phyloP scores from a whole-genome alignment of 2,113 vertebrate species.

The Sitta europaea region DNA sequence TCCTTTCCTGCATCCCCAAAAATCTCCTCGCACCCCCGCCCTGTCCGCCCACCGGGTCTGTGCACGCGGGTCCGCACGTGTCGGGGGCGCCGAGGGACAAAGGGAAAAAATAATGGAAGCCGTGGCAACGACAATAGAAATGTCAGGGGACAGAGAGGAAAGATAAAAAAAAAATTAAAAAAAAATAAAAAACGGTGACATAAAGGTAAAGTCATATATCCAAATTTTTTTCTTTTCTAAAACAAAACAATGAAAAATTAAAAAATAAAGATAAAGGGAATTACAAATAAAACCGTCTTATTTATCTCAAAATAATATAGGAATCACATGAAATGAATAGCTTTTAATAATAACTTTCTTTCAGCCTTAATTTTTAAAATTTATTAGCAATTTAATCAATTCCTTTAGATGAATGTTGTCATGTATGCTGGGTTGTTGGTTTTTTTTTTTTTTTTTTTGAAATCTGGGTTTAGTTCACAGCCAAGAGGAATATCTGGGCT shows the following conservation, averaged over 20 bases:
- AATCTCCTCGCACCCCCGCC: fast-evolving
- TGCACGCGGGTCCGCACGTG: fast-evolving
- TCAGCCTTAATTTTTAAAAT: background rate
- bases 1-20: background rate
- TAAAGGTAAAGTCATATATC: too few relatives aligned
- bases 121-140: background rate
- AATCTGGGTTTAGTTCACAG: background rate
- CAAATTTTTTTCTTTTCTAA: background rate
- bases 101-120: fast-evolving
- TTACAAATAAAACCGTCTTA: background rate
- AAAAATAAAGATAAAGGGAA: background rate
- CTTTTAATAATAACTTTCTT: background rate
- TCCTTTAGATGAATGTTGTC: background rate
- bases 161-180: background rate
- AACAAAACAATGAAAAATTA: background rate
- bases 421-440: fast-evolving
- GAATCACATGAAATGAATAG: background rate
- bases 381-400: background rate
- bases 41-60: fast-evolving
- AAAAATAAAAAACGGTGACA: too few relatives aligned
- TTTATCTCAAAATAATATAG: background rate
- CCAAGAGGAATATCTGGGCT: background rate
- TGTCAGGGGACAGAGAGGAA: background rate
- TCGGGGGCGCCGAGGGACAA: fast-evolving
- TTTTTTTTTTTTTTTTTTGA: background rate